Conservation (phyloP, 2,797 vertebrate genomes). For the Enteromius unitaeniatus region DNA sequence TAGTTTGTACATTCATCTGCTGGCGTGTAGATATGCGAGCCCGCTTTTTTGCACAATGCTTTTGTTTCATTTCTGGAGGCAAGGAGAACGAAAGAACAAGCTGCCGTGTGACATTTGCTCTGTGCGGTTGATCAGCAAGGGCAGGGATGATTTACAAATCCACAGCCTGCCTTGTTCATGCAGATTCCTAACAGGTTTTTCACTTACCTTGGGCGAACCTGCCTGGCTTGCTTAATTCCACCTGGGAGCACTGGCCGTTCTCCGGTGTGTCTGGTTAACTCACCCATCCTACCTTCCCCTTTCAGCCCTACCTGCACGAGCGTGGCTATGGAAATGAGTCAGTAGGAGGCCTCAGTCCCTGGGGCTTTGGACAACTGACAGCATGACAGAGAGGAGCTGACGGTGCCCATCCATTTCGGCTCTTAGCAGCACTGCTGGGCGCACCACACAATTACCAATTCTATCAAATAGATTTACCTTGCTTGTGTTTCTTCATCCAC, state of each 20-base stretch:
- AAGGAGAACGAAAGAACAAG: conserved; percentile 24
- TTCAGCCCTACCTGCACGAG: conserved; percentile 60
- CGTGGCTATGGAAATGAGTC: conserved; percentile 68
- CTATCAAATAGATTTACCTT: conserved; percentile 65
- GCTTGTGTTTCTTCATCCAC: conserved; percentile 51
- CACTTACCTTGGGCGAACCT: conserved; percentile 56
- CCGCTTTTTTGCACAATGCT: not conserved
- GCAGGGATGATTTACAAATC: conserved; percentile 63
- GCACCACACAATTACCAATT: conserved; percentile 66
- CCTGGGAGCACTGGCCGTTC: conserved; percentile 54
- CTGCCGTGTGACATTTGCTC: conserved; percentile 49
- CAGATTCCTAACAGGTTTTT: conserved; percentile 55
- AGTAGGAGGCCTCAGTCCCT: conserved; percentile 55
- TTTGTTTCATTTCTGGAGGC: conserved; percentile 30
- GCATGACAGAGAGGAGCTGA: conserved; percentile 72
- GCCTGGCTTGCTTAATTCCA: conserved; percentile 58
- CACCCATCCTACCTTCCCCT: conserved; percentile 15
- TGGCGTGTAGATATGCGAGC: conserved; percentile 19
- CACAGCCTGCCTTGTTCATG: conserved; percentile 52
- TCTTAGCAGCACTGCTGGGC: conserved; percentile 65
- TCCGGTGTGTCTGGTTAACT: conserved; percentile 48
- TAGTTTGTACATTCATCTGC: conserved; percentile 15
- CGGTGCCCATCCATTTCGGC: conserved; percentile 70
- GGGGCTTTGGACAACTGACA: conserved; percentile 68
- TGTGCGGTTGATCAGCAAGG: conserved; percentile 53